These are phyloP conservation scores for Anthonomus grandis DNA, from an alignment of 1,140 invertebrate genomes.

Conservation along the genomic window DNA sequence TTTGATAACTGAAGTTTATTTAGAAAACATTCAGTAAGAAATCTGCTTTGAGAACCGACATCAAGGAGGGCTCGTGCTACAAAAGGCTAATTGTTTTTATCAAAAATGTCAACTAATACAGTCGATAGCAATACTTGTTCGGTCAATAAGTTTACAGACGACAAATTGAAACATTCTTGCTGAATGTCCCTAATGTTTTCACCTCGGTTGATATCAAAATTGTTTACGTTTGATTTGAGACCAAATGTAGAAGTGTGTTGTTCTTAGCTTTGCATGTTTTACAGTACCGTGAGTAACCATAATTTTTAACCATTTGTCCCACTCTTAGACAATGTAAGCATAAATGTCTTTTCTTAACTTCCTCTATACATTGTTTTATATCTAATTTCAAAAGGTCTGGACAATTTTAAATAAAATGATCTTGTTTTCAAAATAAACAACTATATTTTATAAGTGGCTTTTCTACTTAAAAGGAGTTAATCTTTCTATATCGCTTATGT, in stretches of 20 bases:
- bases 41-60: no score
- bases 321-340: constrained; percentile 13
- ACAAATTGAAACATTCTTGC: not conserved
- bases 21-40: not conserved
- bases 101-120: not conserved
- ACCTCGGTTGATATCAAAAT: not conserved
- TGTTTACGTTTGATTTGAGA: not conserved
- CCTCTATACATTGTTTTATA: not conserved
- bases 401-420: constrained; percentile 10
- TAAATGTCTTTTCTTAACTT: not conserved
- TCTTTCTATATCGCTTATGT: no score
- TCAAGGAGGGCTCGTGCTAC: not conserved
- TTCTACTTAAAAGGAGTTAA: not conserved
- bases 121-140: constrained; percentile 1
- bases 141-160: not conserved
- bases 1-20: no score
- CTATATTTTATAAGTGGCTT: not conserved
- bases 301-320: constrained; percentile 1
- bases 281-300: not conserved
- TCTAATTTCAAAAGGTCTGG: constrained; percentile 1
- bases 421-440: constrained; percentile 5
- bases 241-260: constrained; percentile 9
- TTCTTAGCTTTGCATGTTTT: constrained; percentile 7
- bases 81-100: not conserved
- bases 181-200: not conserved